Percentiles rank a stretch among this genome's conserved stretches.
Conservation (phyloP, 2,797 vertebrate species). For the Sebastolobus altivelis region DNA sequence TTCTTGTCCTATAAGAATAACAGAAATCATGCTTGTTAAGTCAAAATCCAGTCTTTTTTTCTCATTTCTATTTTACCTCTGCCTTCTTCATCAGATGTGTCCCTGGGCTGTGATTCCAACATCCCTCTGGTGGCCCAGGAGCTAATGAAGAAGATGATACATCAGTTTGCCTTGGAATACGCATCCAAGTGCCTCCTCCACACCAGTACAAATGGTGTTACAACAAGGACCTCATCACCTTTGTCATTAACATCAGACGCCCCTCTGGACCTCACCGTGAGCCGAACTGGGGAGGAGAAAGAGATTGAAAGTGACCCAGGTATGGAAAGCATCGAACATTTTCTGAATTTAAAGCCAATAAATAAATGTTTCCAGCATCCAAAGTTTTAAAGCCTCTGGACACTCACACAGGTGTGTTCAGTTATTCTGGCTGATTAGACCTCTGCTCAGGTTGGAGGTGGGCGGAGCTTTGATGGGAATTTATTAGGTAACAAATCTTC, state of each 20-base stretch:
- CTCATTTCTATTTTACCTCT: background rate
- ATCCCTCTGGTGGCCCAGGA: conserved; percentile 98
- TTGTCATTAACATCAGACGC: conserved; percentile 90
- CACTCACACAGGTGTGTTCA: too few relatives aligned
- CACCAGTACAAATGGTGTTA: conserved; percentile 89
- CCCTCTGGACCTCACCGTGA: conserved; percentile 97
- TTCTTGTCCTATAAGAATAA: background rate
- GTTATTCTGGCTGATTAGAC: too few relatives aligned
- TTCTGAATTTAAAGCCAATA: background rate
- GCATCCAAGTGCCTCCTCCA: conserved; percentile 95
- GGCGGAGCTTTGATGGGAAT: too few relatives aligned
- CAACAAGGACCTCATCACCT: conserved; percentile 85
- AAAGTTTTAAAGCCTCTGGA: background rate
- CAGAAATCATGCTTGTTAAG: background rate
- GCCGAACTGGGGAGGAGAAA: conserved; percentile 88
- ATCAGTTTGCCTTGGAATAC: conserved; percentile 98
- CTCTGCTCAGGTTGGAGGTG: too few relatives aligned
- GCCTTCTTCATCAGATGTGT: conserved; percentile 87
- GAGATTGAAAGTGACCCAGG: conserved; percentile 85
- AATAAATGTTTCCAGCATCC: conserved; percentile 1
- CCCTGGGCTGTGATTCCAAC: conserved; percentile 94
- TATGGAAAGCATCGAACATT: conserved; percentile 63
- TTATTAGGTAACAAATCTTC: too few relatives aligned
- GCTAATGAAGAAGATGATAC: conserved; percentile 99
- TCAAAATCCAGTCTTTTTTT: background rate